phyloP scores from a whole-genome alignment of 2,113 vertebrate genomes.

The Guaruba guarouba region DNA sequence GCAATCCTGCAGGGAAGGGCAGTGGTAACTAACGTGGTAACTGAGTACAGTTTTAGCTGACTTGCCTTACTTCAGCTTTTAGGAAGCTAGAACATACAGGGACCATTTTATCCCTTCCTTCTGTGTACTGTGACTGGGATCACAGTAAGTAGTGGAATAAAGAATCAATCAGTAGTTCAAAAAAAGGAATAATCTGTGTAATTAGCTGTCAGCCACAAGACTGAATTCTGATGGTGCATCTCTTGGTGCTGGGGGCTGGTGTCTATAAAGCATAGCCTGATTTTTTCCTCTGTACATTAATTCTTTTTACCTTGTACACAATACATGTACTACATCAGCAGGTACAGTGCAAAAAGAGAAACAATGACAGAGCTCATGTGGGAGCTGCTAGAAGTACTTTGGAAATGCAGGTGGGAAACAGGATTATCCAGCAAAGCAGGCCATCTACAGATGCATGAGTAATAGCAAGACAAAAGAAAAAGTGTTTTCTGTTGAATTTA shows the following conservation, averaged over 20 bases:
- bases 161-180: too few relatives aligned
- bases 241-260: too few relatives aligned
- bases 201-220: background rate
- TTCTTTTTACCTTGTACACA: background rate
- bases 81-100: background rate
- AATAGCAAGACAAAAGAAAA: background rate
- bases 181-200: background rate
- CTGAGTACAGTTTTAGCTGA: background rate
- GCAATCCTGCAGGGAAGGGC: background rate
- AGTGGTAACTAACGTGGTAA: background rate
- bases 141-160: background rate
- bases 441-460: background rate
- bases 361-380: fast-evolving
- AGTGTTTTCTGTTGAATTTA: background rate
- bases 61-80: background rate
- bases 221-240: background rate
- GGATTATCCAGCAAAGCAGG: background rate
- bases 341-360: background rate
- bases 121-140: background rate
- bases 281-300: background rate
- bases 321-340: background rate
- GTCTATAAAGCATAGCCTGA: background rate
- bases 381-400: background rate
- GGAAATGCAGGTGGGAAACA: background rate
- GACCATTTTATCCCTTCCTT: background rate